phyloP scores from a whole-genome alignment of 1,140 invertebrate species.

The Adoxophyes honmai region DNA sequence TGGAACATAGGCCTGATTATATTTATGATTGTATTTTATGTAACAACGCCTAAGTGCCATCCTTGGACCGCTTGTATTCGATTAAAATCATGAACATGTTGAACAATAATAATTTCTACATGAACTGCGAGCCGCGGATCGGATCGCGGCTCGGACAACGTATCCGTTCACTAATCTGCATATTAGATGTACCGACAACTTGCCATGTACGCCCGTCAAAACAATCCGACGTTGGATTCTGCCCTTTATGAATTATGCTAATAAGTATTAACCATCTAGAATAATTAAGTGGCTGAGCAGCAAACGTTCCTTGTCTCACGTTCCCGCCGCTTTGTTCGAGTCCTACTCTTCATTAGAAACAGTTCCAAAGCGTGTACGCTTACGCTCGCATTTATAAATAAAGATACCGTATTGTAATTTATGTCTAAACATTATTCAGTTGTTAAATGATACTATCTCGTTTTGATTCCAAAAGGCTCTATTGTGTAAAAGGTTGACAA shows the following conservation, averaged over 20 bases:
- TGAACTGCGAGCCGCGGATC: slow-evolving; percentile 33
- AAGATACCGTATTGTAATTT: slow-evolving; percentile 1
- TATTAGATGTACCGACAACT: slow-evolving; percentile 41
- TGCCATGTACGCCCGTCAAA: slow-evolving; percentile 30
- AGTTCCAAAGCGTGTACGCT: slow-evolving; percentile 15
- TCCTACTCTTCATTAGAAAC: slow-evolving; percentile 24
- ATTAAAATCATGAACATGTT: slow-evolving; percentile 24
- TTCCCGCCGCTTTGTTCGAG: slow-evolving; percentile 23
- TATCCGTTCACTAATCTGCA: slow-evolving; percentile 64
- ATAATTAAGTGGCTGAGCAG: slow-evolving; percentile 7
- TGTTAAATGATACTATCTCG: slow-evolving; percentile 11
- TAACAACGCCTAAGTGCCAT: slow-evolving; percentile 42
- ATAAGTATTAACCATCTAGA: slow-evolving; percentile 26
- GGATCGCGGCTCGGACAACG: slow-evolving; percentile 43
- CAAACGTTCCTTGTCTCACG: slow-evolving; percentile 15
- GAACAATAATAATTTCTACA: slow-evolving; percentile 63
- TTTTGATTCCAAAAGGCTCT: slow-evolving; percentile 8
- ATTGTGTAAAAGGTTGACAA: slow-evolving; percentile 22
- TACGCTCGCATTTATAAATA: slow-evolving; percentile 20
- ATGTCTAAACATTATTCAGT: slow-evolving; percentile 32
- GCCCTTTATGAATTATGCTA: slow-evolving; percentile 16
- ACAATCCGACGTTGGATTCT: slow-evolving; percentile 22
- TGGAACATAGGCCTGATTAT: too few relatives aligned
- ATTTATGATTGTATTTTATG: slow-evolving; percentile 26
- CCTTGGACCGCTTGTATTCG: slow-evolving; percentile 17